Base-by-base conservation (phyloP, 2,797 vertebrate genomes). In the Galago senegalensis region DNA sequence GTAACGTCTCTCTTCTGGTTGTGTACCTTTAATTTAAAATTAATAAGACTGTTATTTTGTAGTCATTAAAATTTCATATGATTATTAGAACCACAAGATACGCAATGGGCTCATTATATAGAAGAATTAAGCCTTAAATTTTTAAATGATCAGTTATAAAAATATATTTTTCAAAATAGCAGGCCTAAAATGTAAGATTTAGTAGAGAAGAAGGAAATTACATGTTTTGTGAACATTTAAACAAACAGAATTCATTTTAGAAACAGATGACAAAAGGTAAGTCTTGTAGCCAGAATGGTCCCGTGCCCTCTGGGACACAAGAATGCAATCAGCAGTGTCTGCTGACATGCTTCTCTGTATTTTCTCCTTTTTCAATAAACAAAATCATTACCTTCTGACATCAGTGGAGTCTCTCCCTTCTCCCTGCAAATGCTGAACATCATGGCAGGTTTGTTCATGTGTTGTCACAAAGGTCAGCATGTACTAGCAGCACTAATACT, bases 11-110 rank as follows among this genome's bases (percentile, higher is more conserved):
- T 53, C 14, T 53, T 53, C 49, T 53, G 16, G 14, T 53, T 53
- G 49, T 92, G 60, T 90, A 72, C 27, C 83, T 82, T 97, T 96
- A 97, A 97, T 97, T 97, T 96, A 97, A 96, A 96, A 92, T 97
- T 97, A 94, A 94, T 96, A 96, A 97, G 34, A 87, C 43, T 73
- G 94, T 88, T 97, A 95, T 88, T 94, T 29, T 92, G 13, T 75
- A 89, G 87, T 97, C 88, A 97, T 97, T 95, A 97, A 89, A 96
- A 76, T 95, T 94, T 93, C 81, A 84, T 84, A 63, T 90, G 43
- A 97, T 93, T 84, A 92, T 83, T 96, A 29, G 82, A 98, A 97
- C 93, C 60, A 84, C 72, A 92, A 95, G 40, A 34, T 93, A 86
- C 46, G 49, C 17, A 67, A 80, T 77, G 60, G 82, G 76, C 53